phyloP scores from a whole-genome alignment of 2,888 invertebrate genomes.

The Onthophagus sagittarius region DNA sequence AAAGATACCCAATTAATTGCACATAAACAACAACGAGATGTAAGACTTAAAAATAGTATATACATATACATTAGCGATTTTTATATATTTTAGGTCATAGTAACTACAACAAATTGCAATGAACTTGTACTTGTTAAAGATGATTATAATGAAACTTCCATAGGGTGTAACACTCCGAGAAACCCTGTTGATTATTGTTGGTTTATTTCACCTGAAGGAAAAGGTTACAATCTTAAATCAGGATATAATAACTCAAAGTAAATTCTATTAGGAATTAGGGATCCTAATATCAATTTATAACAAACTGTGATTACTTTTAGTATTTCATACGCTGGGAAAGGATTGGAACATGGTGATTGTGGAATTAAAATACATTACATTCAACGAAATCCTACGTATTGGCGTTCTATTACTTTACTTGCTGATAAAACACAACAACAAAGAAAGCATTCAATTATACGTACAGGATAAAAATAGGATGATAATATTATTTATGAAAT shows the following conservation, averaged over 20 bases:
- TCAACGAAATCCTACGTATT: conserved; percentile 23
- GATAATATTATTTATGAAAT: too few relatives aligned
- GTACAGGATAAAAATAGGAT: too few relatives aligned
- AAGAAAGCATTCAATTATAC: too few relatives aligned
- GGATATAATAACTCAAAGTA: neutral
- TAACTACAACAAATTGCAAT: neutral
- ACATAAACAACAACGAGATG: neutral
- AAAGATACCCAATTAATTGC: neutral
- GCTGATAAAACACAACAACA: too few relatives aligned
- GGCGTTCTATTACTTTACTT: conserved; percentile 16
- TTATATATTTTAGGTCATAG: neutral
- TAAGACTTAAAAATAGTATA: neutral
- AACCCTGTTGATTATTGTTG: neutral
- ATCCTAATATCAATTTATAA: neutral
- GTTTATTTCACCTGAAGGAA: neutral
- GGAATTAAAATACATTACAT: conserved; percentile 26
- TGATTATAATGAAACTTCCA: neutral
- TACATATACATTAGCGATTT: neutral
- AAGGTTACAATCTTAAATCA: neutral
- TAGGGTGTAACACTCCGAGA: neutral
- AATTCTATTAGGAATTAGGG: neutral
- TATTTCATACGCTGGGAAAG: conserved; percentile 27
- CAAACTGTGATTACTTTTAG: conserved; percentile 16
- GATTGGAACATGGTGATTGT: conserved; percentile 31
- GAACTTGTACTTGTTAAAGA: too few relatives aligned